Percentiles rank a stretch among this genome's conserved stretches.
These are phyloP conservation scores for Avahi laniger DNA, from an alignment of 2,797 vertebrate genomes.

Conservation along the genomic window DNA sequence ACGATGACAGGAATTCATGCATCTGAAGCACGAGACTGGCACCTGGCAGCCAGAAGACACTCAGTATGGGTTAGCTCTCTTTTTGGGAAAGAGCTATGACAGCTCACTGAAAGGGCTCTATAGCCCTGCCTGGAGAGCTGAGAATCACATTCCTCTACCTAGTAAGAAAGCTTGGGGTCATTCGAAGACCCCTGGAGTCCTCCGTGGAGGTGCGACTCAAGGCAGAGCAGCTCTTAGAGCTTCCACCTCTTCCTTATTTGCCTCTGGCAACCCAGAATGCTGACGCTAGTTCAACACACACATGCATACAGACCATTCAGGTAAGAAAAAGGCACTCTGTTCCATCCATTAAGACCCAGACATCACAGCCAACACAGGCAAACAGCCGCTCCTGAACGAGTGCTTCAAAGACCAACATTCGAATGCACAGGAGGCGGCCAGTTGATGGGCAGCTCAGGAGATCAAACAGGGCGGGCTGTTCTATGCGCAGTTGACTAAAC, in stretches of 20 bases:
- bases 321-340: neutral
- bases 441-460: rapidly evolving
- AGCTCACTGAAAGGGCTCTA: neutral
- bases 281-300: neutral
- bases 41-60: neutral
- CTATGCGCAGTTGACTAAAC: neutral
- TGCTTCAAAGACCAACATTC: neutral
- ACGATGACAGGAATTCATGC: neutral
- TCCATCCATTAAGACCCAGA: neutral
- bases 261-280: neutral
- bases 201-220: neutral
- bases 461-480: neutral
- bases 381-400: neutral
- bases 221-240: neutral
- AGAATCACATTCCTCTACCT: neutral
- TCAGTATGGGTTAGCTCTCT: neutral
- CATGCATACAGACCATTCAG: neutral
- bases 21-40: neutral
- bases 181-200: neutral
- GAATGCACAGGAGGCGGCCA: rapidly evolving
- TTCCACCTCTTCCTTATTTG: neutral
- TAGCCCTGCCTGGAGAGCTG: neutral
- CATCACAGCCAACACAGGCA: neutral
- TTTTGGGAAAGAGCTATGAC: neutral
- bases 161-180: neutral